These are phyloP conservation scores for Liparis tanakae DNA, from an alignment of 2,797 vertebrate genomes.

Conservation along the genomic window DNA sequence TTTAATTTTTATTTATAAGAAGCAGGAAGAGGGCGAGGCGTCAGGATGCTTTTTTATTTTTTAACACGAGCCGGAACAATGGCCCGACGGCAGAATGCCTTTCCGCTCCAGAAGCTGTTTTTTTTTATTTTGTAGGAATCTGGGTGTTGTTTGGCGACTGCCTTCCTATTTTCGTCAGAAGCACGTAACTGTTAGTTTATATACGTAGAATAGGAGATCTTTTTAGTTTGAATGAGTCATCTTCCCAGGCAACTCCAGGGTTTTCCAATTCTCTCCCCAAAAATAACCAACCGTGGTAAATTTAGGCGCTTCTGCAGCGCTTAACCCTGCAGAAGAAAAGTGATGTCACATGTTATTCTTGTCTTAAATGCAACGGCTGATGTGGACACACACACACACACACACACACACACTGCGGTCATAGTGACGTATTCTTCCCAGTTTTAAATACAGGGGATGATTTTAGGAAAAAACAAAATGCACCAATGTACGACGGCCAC, in stretches of 20 bases:
- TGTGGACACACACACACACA: constrained; percentile 59
- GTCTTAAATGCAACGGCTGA: constrained; percentile 62
- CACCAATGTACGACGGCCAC: constrained; percentile 21
- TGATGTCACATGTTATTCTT: constrained; percentile 79
- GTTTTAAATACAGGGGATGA: constrained; percentile 62
- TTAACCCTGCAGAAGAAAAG: constrained; percentile 51
- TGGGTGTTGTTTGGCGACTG: constrained; percentile 50
- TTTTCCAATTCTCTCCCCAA: too few species aligned
- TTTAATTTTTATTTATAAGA: constrained; percentile 8
- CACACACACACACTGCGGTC: constrained; percentile 36
- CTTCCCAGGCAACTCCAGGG: constrained; percentile 24
- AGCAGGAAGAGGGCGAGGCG: constrained; percentile 76
- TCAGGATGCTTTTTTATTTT: constrained; percentile 60
- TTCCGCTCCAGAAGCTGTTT: constrained; percentile 25
- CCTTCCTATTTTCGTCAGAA: constrained; percentile 59
- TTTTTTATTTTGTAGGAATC: constrained; percentile 30
- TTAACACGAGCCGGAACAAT: constrained; percentile 58
- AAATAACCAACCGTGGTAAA: constrained; percentile 22
- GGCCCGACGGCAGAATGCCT: constrained; percentile 17
- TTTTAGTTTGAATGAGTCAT: not conserved
- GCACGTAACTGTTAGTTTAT: constrained; percentile 41
- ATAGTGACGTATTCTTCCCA: constrained; percentile 63
- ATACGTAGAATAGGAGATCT: too few species aligned
- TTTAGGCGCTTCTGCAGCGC: constrained; percentile 22
- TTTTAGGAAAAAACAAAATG: constrained; percentile 54